Percentiles rank a stretch among this genome's conserved stretches.
phyloP scores from a whole-genome alignment of 2,797 vertebrate species.

The Emys orbicularis region DNA sequence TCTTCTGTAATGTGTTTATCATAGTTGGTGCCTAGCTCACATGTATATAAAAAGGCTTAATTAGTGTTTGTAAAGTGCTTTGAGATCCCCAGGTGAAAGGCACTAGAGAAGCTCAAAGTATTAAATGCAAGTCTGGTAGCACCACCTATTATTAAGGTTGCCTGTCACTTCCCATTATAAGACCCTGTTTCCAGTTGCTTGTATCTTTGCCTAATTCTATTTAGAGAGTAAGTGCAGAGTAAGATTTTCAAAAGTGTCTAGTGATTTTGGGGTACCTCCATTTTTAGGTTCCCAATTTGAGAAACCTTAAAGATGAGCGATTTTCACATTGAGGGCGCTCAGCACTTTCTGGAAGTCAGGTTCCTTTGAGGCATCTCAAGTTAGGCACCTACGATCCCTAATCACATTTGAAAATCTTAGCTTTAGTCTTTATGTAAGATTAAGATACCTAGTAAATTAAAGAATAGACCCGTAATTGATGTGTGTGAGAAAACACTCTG shows the following conservation, averaged over 20 bases:
- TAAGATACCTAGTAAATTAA: neutral
- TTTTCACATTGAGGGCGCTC: neutral
- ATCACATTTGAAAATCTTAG: conserved; percentile 27
- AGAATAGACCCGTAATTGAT: neutral
- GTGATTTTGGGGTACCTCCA: neutral
- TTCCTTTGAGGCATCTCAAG: neutral
- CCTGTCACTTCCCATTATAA: neutral
- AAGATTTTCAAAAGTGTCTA: neutral
- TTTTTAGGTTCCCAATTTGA: conserved; percentile 2
- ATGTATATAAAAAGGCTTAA: neutral
- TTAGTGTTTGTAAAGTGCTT: conserved; percentile 42
- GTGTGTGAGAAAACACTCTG: neutral
- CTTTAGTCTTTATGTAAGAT: conserved; percentile 26
- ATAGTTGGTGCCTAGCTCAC: neutral
- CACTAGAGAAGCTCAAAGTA: neutral
- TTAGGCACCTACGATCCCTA: neutral
- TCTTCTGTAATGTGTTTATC: conserved; percentile 39
- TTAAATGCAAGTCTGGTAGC: neutral
- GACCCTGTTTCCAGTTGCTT: neutral
- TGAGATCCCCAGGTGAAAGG: conserved; percentile 33
- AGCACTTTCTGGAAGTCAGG: neutral
- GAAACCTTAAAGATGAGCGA: fast-evolving
- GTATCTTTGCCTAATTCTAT: neutral
- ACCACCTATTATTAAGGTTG: neutral
- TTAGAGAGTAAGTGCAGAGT: neutral